These are phyloP conservation scores for Lathamus discolor DNA, from an alignment of 2,113 vertebrate species.

Conservation along the genomic window DNA sequence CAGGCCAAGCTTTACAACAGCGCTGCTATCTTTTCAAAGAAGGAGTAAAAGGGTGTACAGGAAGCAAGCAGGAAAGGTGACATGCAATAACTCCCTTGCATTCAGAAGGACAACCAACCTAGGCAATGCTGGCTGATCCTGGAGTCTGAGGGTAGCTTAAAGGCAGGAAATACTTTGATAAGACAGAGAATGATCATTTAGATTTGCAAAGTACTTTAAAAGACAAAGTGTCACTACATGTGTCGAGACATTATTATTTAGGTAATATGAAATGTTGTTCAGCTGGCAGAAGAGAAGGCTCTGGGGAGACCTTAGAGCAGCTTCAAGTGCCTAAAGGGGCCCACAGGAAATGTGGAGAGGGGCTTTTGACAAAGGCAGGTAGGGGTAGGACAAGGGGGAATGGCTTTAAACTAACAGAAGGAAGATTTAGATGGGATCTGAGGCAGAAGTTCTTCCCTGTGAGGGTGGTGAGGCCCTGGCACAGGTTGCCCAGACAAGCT, in stretches of 20 bases:
- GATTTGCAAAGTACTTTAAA: not conserved
- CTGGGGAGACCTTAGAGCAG: not conserved
- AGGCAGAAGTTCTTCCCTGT: not conserved
- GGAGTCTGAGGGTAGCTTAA: too few relatives aligned
- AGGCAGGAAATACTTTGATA: not conserved
- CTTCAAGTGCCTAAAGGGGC: not conserved
- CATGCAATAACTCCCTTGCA: fast-evolving
- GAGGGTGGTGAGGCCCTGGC: not conserved
- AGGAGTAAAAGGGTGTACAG: fast-evolving
- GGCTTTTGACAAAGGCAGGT: not conserved
- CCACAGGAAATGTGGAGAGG: not conserved
- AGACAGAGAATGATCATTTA: not conserved
- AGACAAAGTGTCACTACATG: not conserved
- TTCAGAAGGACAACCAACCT: not conserved
- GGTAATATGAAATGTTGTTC: not conserved
- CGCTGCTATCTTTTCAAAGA: not conserved
- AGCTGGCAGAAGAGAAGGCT: not conserved
- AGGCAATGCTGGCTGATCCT: fast-evolving
- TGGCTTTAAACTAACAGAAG: not conserved
- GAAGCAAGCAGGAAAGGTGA: not conserved
- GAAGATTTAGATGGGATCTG: not conserved
- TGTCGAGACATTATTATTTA: not conserved
- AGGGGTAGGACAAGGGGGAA: not conserved
- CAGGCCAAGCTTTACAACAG: not conserved
- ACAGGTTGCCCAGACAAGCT: not conserved